Percentiles rank a stretch among this genome's conserved stretches.
These are phyloP conservation scores for Chitala chitala DNA, from an alignment of 2,113 vertebrate genomes.

Conservation along the genomic window DNA sequence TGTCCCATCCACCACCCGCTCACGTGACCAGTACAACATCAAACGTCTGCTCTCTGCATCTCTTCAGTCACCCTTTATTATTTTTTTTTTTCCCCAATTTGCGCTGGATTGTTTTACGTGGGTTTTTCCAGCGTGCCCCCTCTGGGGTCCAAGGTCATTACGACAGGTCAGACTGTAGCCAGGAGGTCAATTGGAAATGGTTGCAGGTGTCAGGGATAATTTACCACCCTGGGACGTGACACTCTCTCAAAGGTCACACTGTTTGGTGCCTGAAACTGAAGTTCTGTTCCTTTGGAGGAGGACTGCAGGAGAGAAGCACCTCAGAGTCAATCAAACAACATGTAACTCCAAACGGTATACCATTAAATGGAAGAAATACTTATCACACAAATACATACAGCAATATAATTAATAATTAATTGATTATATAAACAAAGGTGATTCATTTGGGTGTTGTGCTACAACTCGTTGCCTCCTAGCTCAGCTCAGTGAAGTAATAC, in stretches of 20 bases:
- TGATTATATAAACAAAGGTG: too few relatives aligned
- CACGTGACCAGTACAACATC: neutral
- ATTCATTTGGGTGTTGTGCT: too few relatives aligned
- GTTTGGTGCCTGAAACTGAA: too few relatives aligned
- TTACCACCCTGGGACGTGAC: neutral
- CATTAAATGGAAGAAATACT: too few relatives aligned
- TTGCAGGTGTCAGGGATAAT: constrained; percentile 6
- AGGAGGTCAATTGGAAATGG: constrained; percentile 10
- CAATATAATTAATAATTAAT: too few relatives aligned
- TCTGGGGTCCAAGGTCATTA: neutral
- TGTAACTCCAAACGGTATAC: too few relatives aligned
- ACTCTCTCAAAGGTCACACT: neutral
- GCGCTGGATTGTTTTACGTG: neutral
- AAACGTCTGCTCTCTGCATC: neutral
- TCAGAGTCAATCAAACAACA: too few relatives aligned
- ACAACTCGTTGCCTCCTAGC: neutral
- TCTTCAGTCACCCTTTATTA: neutral
- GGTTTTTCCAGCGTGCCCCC: neutral
- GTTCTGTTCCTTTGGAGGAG: neutral
- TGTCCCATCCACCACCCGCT: neutral
- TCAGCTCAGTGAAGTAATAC: neutral
- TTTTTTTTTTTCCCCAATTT: too few relatives aligned
- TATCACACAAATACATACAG: too few relatives aligned
- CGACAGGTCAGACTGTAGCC: neutral
- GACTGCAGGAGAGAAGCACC: neutral